phyloP scores from a whole-genome alignment of 1,140 invertebrate genomes.

The Trichonephila clavata region DNA sequence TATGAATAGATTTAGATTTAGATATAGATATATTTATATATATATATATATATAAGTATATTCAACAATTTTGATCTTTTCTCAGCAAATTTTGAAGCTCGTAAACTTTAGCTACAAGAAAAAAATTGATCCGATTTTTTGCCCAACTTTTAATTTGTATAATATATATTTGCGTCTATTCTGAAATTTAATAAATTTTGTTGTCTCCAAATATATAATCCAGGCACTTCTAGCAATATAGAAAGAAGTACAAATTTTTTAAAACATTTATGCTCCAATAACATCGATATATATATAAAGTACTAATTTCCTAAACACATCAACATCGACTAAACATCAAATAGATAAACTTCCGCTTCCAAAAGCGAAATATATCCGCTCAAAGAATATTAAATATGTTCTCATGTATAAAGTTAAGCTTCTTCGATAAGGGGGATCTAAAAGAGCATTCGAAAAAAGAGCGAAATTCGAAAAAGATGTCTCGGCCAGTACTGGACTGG shows the following conservation, averaged over 20 bases:
- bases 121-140: slow-evolving; percentile 44
- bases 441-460: background rate
- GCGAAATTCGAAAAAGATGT: background rate
- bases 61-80: background rate
- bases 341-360: background rate
- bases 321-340: slow-evolving; percentile 18
- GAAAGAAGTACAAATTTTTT: background rate
- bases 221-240: slow-evolving; percentile 58
- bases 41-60: background rate
- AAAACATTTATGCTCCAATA: background rate
- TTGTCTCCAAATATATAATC: slow-evolving; percentile 46
- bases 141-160: background rate
- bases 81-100: slow-evolving; percentile 38
- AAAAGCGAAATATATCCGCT: background rate
- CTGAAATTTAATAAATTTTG: background rate
- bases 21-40: background rate
- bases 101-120: background rate
- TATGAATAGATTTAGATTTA: background rate
- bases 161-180: background rate
- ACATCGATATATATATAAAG: slow-evolving; percentile 48
- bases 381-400: background rate
- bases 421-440: background rate
- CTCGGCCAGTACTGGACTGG: background rate
- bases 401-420: background rate
- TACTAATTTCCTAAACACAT: slow-evolving; percentile 46